These are phyloP conservation scores for Urophycis tenuis DNA, from an alignment of 2,797 vertebrate species.

Conservation along the genomic window DNA sequence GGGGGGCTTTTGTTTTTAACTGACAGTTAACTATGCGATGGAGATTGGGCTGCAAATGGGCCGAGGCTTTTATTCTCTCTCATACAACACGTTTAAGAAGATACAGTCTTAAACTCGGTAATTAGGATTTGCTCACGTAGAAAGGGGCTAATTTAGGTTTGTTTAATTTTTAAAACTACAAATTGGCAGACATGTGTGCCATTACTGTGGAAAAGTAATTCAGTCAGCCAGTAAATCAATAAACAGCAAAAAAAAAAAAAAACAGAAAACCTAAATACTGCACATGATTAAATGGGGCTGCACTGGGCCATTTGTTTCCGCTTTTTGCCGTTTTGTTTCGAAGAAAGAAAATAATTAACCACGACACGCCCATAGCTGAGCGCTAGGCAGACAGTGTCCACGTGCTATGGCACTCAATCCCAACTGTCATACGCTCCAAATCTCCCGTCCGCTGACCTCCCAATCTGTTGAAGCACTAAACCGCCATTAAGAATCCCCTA, in stretches of 20 bases:
- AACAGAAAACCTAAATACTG: neutral
- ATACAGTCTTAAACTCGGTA: neutral
- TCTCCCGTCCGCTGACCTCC: slow-evolving; percentile 35
- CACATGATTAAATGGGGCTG: neutral
- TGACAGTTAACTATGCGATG: neutral
- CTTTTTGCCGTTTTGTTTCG: no score
- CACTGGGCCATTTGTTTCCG: neutral
- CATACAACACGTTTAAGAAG: neutral
- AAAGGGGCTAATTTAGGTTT: neutral
- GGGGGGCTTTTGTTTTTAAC: neutral
- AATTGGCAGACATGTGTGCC: neutral
- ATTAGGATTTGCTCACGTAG: neutral
- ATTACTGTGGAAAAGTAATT: neutral
- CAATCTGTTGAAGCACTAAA: slow-evolving; percentile 49
- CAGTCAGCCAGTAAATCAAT: neutral
- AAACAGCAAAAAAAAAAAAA: neutral
- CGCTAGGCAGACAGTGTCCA: neutral
- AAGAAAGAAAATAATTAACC: neutral
- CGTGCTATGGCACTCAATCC: neutral
- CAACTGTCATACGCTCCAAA: slow-evolving; percentile 16
- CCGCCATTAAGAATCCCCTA: slow-evolving; percentile 62
- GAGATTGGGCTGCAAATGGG: no score
- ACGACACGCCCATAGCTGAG: neutral
- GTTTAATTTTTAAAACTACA: neutral
- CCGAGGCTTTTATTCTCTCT: neutral